These are phyloP conservation scores for Porites australiensis DNA, from an alignment of 64 coral and sea anemone genomes.

Conservation along the genomic window DNA sequence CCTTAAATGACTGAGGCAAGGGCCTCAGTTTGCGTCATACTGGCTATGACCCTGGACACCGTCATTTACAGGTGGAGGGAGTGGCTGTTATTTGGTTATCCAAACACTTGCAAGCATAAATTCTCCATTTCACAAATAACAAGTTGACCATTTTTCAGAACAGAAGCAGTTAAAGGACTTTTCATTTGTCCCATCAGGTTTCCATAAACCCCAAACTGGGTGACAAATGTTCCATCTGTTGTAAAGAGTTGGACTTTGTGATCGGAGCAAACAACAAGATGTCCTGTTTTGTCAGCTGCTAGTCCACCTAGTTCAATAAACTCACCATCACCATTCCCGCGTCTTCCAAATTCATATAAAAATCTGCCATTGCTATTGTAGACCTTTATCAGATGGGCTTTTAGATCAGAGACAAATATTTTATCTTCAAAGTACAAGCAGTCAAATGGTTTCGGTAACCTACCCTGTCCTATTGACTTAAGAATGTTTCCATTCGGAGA, in stretches of 20 bases:
- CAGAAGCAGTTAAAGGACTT: neutral
- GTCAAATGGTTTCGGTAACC: neutral
- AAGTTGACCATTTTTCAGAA: neutral
- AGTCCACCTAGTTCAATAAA: constrained; percentile 10
- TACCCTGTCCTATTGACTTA: neutral
- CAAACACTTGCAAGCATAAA: neutral
- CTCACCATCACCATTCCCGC: neutral
- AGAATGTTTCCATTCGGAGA: neutral
- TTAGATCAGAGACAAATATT: constrained; percentile 7
- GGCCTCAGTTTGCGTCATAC: too few species aligned
- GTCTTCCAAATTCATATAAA: neutral
- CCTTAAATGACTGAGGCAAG: too few species aligned
- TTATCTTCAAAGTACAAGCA: neutral
- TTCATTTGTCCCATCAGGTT: neutral
- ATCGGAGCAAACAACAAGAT: constrained; percentile 29
- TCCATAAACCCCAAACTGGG: neutral
- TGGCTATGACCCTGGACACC: too few species aligned
- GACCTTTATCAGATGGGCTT: neutral
- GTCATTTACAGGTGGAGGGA: too few species aligned
- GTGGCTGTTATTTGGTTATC: too few species aligned
- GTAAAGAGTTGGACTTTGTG: constrained; percentile 2
- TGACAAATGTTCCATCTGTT: neutral
- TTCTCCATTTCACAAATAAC: constrained; percentile 2
- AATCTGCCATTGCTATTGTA: neutral
- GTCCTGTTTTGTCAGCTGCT: constrained; percentile 30